Conservation (phyloP, 2,113 vertebrate genomes). For the Cyphomyrus discorhynchus region DNA sequence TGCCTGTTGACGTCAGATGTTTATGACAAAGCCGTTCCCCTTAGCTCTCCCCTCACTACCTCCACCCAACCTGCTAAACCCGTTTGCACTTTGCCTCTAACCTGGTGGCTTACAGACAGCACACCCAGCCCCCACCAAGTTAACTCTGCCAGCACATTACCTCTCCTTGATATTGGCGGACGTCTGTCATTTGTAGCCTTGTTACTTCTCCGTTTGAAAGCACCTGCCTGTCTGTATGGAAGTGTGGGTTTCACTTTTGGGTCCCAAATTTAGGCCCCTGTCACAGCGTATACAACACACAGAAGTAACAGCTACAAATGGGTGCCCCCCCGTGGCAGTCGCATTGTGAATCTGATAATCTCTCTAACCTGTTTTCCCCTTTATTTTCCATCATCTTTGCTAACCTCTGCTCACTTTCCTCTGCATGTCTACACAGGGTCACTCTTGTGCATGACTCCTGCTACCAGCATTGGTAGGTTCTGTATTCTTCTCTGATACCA, state of each 20-base stretch:
- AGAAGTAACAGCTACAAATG: conserved; percentile 7
- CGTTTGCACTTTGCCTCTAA: not conserved
- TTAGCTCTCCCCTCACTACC: not conserved
- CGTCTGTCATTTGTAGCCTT: not conserved
- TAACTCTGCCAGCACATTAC: too few relatives aligned
- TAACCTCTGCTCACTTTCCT: conserved; percentile 42
- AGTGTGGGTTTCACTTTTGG: not conserved
- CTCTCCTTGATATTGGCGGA: not conserved
- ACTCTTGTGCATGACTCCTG: conserved; percentile 99
- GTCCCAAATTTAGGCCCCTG: not conserved
- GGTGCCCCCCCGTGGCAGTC: not conserved
- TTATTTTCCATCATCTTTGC: conserved; percentile 46
- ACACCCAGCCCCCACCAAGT: not conserved
- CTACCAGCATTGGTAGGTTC: conserved; percentile 99
- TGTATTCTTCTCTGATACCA: conserved; percentile 43
- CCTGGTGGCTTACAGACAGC: not conserved
- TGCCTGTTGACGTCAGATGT: not conserved
- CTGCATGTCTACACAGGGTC: conserved; percentile 86
- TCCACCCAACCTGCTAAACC: not conserved
- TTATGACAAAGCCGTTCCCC: not conserved
- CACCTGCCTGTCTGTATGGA: not conserved
- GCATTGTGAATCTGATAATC: not conserved
- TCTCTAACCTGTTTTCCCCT: conserved; percentile 11
- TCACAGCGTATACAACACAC: too few relatives aligned
- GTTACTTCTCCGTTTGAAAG: not conserved